Conservation (phyloP, 2,797 vertebrate genomes). For the Neosalanx taihuensis region DNA sequence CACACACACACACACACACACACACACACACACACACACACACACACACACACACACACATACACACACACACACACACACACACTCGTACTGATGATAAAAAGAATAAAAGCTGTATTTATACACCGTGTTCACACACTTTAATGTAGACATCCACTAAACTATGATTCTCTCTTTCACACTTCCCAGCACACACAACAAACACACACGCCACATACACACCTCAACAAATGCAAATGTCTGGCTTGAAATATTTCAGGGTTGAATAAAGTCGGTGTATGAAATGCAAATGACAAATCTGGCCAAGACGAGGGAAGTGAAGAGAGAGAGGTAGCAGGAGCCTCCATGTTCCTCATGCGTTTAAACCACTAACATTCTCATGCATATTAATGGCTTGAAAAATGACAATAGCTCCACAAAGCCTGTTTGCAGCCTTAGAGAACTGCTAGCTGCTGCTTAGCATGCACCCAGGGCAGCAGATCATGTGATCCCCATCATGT, state of each 20-base stretch:
- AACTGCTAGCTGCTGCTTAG: constrained; percentile 64
- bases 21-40: no score
- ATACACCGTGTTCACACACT: background rate
- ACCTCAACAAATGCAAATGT: constrained; percentile 37
- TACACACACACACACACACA: background rate
- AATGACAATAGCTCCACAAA: constrained; percentile 76
- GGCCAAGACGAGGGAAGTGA: constrained; percentile 36
- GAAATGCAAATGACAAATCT: constrained; percentile 56
- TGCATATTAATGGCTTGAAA: constrained; percentile 75
- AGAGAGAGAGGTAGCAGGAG: constrained; percentile 28
- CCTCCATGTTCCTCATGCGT: constrained; percentile 60
- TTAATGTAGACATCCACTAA: background rate
- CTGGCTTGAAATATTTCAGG: constrained; percentile 51
- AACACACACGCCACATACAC: constrained; percentile 1
- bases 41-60: background rate
- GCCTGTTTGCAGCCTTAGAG: constrained; percentile 72
- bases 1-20: background rate
- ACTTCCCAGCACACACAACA: constrained; percentile 10
- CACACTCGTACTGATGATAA: no score
- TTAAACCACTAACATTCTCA: constrained; percentile 72
- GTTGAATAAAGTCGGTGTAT: constrained; percentile 46
- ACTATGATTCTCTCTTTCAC: background rate
- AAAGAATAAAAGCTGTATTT: no score
- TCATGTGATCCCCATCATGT: constrained; percentile 54
- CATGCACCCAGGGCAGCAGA: constrained; percentile 64